Percentiles rank a stretch among this genome's conserved stretches.
phyloP scores from a whole-genome alignment of 2,888 invertebrate species.

The Synergus gifuensis region DNA sequence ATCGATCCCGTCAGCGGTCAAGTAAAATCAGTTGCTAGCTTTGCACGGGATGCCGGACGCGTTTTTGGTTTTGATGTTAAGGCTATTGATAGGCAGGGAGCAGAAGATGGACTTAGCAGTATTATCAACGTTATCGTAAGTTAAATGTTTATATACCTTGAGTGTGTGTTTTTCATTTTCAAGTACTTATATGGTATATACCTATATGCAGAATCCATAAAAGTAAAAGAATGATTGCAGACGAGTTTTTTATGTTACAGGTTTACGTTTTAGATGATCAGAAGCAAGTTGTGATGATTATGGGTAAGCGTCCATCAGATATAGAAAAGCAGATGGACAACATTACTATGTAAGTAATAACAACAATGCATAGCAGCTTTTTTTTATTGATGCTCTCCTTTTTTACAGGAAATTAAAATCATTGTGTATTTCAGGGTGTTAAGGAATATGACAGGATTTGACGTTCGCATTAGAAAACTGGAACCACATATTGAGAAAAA shows the following conservation, averaged over 20 bases:
- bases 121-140: conserved; percentile 92
- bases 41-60: conserved; percentile 85
- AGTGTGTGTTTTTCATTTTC: not conserved
- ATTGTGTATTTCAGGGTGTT: conserved; percentile 79
- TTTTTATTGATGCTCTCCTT: not conserved
- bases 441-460: conserved; percentile 87
- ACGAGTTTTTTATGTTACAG: conserved; percentile 74
- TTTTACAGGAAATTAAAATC: not conserved
- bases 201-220: not conserved
- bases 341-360: conserved; percentile 81
- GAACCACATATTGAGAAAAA: conserved; percentile 86
- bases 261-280: conserved; percentile 90
- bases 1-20: conserved; percentile 88
- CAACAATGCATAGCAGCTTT: not conserved
- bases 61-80: conserved; percentile 93
- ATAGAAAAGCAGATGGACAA: conserved; percentile 86
- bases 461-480: conserved; percentile 87
- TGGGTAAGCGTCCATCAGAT: conserved; percentile 87
- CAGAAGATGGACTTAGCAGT: conserved; percentile 89
- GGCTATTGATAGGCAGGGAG: conserved; percentile 89
- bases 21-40: conserved; percentile 85
- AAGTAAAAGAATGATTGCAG: not conserved
- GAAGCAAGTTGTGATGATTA: conserved; percentile 88
- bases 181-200: not conserved
- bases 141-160: conserved; percentile 57